A percentile compares a stretch with the other conserved stretches of the same genome.
Conservation (phyloP, 2,888 invertebrate species). For the Cistogaster globosa region DNA sequence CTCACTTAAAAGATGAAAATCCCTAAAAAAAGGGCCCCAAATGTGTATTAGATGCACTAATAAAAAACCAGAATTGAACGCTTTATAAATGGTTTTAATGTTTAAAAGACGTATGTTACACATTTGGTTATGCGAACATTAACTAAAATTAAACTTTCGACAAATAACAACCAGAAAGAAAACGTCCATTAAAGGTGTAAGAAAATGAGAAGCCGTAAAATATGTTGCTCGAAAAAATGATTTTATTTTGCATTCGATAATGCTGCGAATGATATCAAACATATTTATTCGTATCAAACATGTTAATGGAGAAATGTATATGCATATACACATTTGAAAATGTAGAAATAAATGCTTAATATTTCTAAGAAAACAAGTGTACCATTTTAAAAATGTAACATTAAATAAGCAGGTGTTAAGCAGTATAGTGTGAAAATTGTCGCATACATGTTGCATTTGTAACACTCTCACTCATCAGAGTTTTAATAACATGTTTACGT, state of each 20-base stretch:
- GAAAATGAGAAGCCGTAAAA: slow-evolving; percentile 15
- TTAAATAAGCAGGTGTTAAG: slow-evolving; percentile 48
- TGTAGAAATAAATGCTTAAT: background rate
- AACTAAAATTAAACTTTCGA: slow-evolving; percentile 21
- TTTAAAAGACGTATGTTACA: slow-evolving; percentile 61
- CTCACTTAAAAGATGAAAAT: no score
- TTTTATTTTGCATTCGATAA: background rate
- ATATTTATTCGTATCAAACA: background rate
- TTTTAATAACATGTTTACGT: background rate
- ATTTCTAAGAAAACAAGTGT: slow-evolving; percentile 14
- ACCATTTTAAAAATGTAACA: slow-evolving; percentile 48
- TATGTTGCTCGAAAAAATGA: slow-evolving; percentile 23
- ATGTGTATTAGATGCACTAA: no score
- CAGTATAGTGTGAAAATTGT: slow-evolving; percentile 64
- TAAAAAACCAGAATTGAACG: no score
- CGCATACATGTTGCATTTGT: slow-evolving; percentile 58
- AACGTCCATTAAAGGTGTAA: slow-evolving; percentile 12
- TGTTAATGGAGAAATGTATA: no score
- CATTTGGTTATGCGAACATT: slow-evolving; percentile 38
- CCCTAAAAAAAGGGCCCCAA: no score
- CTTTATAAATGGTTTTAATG: no score
- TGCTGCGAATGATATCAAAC: slow-evolving; percentile 18
- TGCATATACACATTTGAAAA: no score
- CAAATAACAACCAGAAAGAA: slow-evolving; percentile 25
- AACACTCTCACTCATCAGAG: background rate